These are phyloP conservation scores for Gambusia holbrooki DNA, from an alignment of 2,113 vertebrate species.

Conservation along the genomic window DNA sequence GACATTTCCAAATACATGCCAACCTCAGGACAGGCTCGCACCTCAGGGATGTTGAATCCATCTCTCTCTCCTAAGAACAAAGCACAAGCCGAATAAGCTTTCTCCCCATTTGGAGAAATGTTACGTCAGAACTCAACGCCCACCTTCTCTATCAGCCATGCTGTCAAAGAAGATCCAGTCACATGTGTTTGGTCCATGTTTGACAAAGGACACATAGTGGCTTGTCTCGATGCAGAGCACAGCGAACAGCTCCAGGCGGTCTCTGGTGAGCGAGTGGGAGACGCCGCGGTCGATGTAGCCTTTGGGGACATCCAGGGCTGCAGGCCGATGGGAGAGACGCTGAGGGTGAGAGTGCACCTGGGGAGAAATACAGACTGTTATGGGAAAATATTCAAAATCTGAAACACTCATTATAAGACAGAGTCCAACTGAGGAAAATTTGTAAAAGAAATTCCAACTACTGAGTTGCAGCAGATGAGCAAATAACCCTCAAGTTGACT, in stretches of 20 bases:
- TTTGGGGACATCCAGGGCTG: constrained; percentile 68
- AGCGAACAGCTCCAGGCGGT: constrained; percentile 88
- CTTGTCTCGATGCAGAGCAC: constrained; percentile 93
- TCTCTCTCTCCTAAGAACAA: constrained; percentile 78
- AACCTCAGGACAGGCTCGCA: constrained; percentile 84
- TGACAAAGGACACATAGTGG: constrained; percentile 91
- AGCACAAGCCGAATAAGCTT: not conserved
- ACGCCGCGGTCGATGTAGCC: constrained; percentile 46
- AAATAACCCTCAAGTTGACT: constrained; percentile 14
- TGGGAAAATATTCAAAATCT: not conserved
- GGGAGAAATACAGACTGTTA: not conserved
- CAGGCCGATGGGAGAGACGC: constrained; percentile 67
- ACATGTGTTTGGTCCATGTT: constrained; percentile 77
- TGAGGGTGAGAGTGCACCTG: constrained; percentile 85
- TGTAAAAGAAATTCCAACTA: not conserved
- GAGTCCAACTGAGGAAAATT: no score
- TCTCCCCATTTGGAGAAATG: not conserved
- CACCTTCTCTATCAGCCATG: constrained; percentile 90
- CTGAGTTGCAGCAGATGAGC: no score
- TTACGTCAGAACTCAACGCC: constrained; percentile 16
- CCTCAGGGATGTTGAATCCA: constrained; percentile 88
- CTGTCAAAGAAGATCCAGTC: constrained; percentile 95
- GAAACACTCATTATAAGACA: not conserved
- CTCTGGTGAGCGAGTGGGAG: constrained; percentile 63
- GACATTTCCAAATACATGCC: constrained; percentile 83